Evolutionary conservation across 2,888 invertebrate genomes (phyloP).

Genomic region (Temnothorax ravouxi): DNA sequence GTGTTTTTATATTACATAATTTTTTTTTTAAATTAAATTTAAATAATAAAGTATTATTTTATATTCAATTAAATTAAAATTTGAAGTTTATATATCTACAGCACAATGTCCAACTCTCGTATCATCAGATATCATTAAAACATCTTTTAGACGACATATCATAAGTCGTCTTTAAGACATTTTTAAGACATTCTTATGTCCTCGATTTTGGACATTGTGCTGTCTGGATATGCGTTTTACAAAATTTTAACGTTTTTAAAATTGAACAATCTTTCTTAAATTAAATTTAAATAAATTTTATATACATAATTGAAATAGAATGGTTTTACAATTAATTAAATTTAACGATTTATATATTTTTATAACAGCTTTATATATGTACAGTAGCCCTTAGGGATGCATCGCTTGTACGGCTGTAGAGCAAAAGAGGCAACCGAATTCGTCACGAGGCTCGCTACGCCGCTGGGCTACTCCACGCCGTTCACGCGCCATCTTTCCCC

Average conservation of each 20-base stretch:
- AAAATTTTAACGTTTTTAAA: neutral
- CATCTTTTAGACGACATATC: too few relatives aligned
- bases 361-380: neutral
- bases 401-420: neutral
- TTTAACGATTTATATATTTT: neutral
- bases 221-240: neutral
- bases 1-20: neutral
- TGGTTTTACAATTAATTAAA: neutral
- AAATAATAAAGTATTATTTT: neutral
- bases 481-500: slow-evolving; percentile 25
- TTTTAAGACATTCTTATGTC: too few relatives aligned
- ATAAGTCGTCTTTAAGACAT: too few relatives aligned
- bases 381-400: neutral
- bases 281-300: neutral
- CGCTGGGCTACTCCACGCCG: neutral
- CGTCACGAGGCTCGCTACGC: neutral
- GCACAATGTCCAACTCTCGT: too few relatives aligned
- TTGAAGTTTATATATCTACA: too few relatives aligned
- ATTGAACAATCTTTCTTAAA: neutral
- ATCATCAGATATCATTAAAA: too few relatives aligned
- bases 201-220: too few relatives aligned
- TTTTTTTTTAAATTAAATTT: neutral
- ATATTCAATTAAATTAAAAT: neutral
- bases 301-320: neutral
- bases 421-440: neutral